Evolutionary conservation across 2,113 vertebrate species (phyloP), one percentile per base, ranked within the genome.

Genomic region (Astur gentilis): DNA sequence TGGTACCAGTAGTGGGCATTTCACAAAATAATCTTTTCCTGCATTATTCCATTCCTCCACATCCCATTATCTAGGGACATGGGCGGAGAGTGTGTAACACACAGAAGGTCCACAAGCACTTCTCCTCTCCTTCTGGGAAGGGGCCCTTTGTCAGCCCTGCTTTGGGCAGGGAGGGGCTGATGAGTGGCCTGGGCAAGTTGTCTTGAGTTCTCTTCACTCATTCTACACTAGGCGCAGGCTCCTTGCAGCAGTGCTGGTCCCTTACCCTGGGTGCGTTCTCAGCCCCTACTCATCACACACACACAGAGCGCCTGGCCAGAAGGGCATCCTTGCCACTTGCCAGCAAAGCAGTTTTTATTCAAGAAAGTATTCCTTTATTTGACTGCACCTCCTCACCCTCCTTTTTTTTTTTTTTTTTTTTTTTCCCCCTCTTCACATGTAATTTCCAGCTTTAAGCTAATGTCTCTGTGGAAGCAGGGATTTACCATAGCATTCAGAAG

Each of bases 21-120:
- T 32, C 84, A 27, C 47, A n/a, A 34, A 67, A 55, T 1, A 7
- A 26, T 34, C 62, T 15, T 38, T 4, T 23, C n/a, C 4, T 16
- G 27, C 10, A 10, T 25, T 16, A 40, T 34, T 6, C 45, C 26
- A 1, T 19, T 3, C n/a, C 52, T 77, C 26, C 57, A 31, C n/a
- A 12, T 8, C 4, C 21, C 29, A 17, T 6, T 5, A 25, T 10
- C 29, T 1, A 4, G 45, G 36, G 45, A 13, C 14, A 2, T 1
- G 23, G 9, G 31, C 36, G 34, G 61, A n/a, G 12, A 32, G 1
- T 1, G 5, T 6, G 38, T 17, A 50, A 16, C 29, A 29, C 0
- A 0, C 42, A 13, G 44, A 23, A 38, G 80, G 12, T 61, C 60
- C 60, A 42, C 73, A 34, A 34, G 22, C 11, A 10, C 29, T 83